These are phyloP conservation scores for Thunnus maccoyii DNA, from an alignment of 2,113 vertebrate genomes.

Conservation along the genomic window DNA sequence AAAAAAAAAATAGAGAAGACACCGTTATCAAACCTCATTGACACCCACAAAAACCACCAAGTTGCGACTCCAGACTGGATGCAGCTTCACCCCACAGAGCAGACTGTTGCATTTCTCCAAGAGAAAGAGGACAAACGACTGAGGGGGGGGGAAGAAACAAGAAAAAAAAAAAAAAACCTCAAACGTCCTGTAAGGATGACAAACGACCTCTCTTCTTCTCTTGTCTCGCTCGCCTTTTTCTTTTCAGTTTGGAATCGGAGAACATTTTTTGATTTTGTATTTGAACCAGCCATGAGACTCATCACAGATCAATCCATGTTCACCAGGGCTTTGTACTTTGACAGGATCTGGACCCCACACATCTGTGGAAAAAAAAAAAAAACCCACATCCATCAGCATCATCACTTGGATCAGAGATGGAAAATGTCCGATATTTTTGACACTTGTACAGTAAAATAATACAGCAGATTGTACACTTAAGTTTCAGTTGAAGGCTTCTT, in stretches of 20 bases:
- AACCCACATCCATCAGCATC: conserved; percentile 9
- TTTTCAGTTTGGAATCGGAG: conserved; percentile 36
- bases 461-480: conserved; percentile 54
- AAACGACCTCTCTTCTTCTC: conserved; percentile 25
- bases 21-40: conserved; percentile 41
- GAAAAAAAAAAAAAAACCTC: conserved; percentile 1
- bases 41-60: conserved; percentile 20
- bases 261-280: conserved; percentile 50
- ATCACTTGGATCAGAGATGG: conserved; percentile 12
- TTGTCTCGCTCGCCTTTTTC: conserved; percentile 37
- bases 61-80: conserved; percentile 37
- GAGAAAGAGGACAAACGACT: conserved; percentile 21
- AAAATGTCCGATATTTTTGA: conserved; percentile 57
- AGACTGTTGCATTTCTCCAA: conserved; percentile 37
- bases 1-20: conserved; percentile 25
- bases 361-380: not conserved
- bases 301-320: conserved; percentile 6
- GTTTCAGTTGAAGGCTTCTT: conserved; percentile 56
- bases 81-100: conserved; percentile 37
- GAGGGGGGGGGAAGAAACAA: not conserved
- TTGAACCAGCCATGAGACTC: conserved; percentile 35
- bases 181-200: conserved; percentile 41
- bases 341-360: conserved; percentile 15
- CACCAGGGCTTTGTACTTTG: not conserved
- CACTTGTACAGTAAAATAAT: conserved; percentile 62